Evolutionary conservation across 2,113 vertebrate genomes (phyloP).

Genomic region (Ondatra zibethicus): DNA sequence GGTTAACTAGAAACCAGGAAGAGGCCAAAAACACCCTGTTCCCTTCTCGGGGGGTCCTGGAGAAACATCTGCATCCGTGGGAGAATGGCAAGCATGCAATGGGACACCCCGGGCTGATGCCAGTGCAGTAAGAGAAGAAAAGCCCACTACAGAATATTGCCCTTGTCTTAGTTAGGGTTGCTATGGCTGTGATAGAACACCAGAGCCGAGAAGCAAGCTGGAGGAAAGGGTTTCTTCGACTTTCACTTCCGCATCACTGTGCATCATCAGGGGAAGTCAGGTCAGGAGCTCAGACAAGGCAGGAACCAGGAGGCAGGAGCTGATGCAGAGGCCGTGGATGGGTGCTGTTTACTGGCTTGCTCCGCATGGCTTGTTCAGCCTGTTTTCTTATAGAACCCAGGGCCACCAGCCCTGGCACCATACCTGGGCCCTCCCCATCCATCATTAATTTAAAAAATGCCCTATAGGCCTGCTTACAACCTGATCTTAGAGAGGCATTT

Average conservation of each 20-base stretch:
- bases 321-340: neutral
- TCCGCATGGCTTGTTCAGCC: neutral
- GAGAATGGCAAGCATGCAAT: rapidly evolving
- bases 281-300: neutral
- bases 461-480: neutral
- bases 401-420: neutral
- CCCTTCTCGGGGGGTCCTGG: neutral
- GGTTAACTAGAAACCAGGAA: neutral
- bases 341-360: neutral
- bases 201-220: neutral
- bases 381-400: neutral
- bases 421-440: neutral
- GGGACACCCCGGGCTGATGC: neutral
- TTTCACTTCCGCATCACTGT: neutral
- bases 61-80: neutral
- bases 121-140: neutral
- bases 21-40: neutral
- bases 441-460: neutral
- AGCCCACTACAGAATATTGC: neutral
- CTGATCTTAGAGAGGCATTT: neutral
- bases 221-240: neutral
- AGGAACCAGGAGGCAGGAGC: neutral
- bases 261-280: neutral
- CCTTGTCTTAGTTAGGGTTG: neutral
- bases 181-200: neutral